Conservation (phyloP, 2,797 vertebrate species). For the Sphaeramia orbicularis region DNA sequence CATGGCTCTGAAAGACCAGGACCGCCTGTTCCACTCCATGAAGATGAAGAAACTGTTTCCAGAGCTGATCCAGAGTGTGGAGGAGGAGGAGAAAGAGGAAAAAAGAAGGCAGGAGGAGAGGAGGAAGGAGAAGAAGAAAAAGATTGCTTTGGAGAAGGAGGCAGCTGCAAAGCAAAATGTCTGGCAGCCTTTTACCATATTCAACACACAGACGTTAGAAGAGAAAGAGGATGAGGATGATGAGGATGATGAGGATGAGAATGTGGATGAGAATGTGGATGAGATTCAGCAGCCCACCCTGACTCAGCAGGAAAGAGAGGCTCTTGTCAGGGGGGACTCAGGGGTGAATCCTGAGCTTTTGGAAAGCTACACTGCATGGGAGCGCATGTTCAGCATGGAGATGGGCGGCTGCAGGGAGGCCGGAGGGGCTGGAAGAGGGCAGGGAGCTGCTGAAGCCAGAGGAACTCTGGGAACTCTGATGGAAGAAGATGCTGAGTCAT, state of each 20-base stretch:
- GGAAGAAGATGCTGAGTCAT: conserved; percentile 42
- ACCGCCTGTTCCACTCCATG: conserved; percentile 88
- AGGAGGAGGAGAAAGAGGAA: conserved; percentile 68
- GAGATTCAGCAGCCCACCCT: conserved; percentile 58
- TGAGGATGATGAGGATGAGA: conserved; percentile 22
- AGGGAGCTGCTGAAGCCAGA: not conserved
- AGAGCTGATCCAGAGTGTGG: conserved; percentile 85
- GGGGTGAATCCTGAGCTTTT: conserved; percentile 72
- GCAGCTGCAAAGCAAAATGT: conserved; percentile 69
- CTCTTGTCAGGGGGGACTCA: conserved; percentile 81
- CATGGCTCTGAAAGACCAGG: conserved; percentile 93
- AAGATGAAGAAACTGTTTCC: conserved; percentile 93
- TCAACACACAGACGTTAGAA: not conserved
- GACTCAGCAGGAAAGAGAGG: conserved; percentile 88
- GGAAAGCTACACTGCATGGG: conserved; percentile 87
- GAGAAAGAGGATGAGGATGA: conserved; percentile 1
- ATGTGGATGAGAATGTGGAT: conserved; percentile 26
- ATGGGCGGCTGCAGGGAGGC: conserved; percentile 80
- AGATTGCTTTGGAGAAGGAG: conserved; percentile 51
- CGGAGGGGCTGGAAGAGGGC: conserved; percentile 12
- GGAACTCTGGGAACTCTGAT: conserved; percentile 21
- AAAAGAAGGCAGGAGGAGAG: conserved; percentile 69
- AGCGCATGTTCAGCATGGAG: conserved; percentile 95
- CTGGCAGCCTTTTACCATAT: conserved; percentile 41
- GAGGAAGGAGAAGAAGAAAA: conserved; percentile 68